Base-by-base conservation (phyloP, 2,113 vertebrate genomes). In the Heterotilapia buettikoferi region DNA sequence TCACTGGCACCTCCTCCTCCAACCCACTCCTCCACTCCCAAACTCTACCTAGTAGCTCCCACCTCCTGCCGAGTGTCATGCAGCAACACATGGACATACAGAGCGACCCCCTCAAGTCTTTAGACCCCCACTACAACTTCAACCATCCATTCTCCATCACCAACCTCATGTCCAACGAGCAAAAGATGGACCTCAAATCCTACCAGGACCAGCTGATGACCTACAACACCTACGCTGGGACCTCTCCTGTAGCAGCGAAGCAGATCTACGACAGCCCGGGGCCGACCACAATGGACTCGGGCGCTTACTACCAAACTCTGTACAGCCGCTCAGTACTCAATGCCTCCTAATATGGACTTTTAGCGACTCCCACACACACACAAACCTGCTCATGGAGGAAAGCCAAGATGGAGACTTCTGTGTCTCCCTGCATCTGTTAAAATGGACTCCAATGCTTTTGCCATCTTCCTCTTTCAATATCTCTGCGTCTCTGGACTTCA, bases 71-170 rank as follows among this genome's bases (percentile, higher is more conserved):
- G 3, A 87, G 93, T 47, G n/a, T 96, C 80, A 97, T 97, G 94
- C 96, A 96, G 78, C 97, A 97, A 78, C 97, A 97, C 92, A 95
- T 98, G 95, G 98, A 98, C 90, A 96, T 98, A 68, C 97, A 97
- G 0, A 97, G 94, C 2, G 98, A 98, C 11, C 94, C 97, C 18
- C 96, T 98, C 82, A 98, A 98, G 96, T 96, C 96, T 59, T 94
- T 98, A 92, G 97, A 98, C 59, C 97, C 97, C 1, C 97, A 98
- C 88, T 98, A 98, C 95, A 98, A 98, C 95, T 98, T 98, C 95
- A 98, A 98, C 93, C 98, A 98, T 84, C 98, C 98, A 0, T 98
- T 98, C 95, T 98, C 98, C 93, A 98, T 98, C 93, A 98, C 97
- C 93, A 98, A 98, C 89, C 95, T 98, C 92, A 97, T 98, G 97